Base-by-base conservation (phyloP, 2,797 vertebrate species). In the Crypturellus tataupa region DNA sequence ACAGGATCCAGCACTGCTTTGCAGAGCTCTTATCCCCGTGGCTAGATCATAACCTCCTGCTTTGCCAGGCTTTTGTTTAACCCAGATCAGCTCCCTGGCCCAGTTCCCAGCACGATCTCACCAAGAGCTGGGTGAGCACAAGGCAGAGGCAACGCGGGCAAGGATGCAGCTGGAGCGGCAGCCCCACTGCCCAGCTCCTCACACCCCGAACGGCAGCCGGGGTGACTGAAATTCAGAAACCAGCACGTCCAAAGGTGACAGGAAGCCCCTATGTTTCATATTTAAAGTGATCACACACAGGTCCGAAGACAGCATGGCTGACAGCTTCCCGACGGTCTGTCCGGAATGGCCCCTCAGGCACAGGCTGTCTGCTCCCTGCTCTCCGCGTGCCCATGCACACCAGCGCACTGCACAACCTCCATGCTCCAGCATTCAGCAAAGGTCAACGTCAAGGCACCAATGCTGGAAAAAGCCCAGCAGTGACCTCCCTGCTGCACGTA, bases 401-500 rank as follows among this genome's bases (percentile, higher is more conserved):
- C 56, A 37, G 16, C 6, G 0, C 10, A 15, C 17, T 35, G 17
- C 25, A 23, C 23, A 47, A 12, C 13, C 23, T 53, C 60, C 19
- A 3, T 3, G 0, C 49, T 24, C 25, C 1, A 1, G 12, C 0
- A 0, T 5, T 2, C 5, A 2, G 8, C 6, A 11, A 33, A 25
- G 20, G 17, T 7, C 31, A 58, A 62, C 14, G 51, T 2, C 9
- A 56, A 75, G 19, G 14, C 68, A 53, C 2, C 16, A 31, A 67
- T 23, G 12, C 5, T 7, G 64, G n/a, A 46, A 67, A 44, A 46
- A 15, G 42, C 10, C 44, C n/a, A 67, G 44, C n/a, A n/a, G 20
- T 15, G 1, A 4, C 16, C 5, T 9, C 4, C 15, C 31, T 24
- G 11, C 35, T 2, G 6, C 10, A 3, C 0, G 0, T 0, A 2